Percentiles rank a stretch among this genome's conserved stretches.
These are phyloP conservation scores for Trissolcus japonicus DNA, from an alignment of 2,888 invertebrate genomes.

Conservation along the genomic window DNA sequence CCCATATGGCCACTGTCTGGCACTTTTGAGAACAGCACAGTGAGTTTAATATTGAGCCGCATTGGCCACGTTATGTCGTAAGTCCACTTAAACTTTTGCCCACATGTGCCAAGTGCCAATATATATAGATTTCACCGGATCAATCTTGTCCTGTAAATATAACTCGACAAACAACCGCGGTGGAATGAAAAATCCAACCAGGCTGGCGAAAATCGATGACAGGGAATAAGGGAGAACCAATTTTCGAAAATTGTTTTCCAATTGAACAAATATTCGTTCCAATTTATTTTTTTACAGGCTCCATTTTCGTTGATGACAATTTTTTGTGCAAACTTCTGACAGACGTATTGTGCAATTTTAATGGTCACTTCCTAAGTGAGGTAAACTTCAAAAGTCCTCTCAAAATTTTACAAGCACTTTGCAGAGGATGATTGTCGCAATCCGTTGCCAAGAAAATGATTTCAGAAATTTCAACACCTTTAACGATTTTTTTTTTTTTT, in stretches of 20 bases:
- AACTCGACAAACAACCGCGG: neutral
- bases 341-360: no score
- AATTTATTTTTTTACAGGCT: no score
- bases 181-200: no score
- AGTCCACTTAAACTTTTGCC: conserved; percentile 47
- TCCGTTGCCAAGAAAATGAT: neutral
- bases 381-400: neutral
- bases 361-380: neutral
- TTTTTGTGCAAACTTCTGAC: no score
- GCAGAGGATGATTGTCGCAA: neutral
- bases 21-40: conserved; percentile 25
- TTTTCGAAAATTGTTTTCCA: no score
- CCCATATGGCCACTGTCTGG: conserved; percentile 25
- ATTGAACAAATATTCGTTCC: no score
- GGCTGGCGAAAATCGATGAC: no score
- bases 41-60: conserved; percentile 40
- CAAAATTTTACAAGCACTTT: conserved; percentile 4
- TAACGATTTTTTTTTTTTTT: no score
- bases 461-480: neutral
- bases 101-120: conserved; percentile 47
- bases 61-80: conserved; percentile 39
- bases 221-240: no score
- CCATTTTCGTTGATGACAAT: no score
- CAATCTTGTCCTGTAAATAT: conserved; percentile 27
- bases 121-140: conserved; percentile 34